These are phyloP conservation scores for Metellina segmentata DNA, from an alignment of 2,888 invertebrate genomes.

Conservation along the genomic window DNA sequence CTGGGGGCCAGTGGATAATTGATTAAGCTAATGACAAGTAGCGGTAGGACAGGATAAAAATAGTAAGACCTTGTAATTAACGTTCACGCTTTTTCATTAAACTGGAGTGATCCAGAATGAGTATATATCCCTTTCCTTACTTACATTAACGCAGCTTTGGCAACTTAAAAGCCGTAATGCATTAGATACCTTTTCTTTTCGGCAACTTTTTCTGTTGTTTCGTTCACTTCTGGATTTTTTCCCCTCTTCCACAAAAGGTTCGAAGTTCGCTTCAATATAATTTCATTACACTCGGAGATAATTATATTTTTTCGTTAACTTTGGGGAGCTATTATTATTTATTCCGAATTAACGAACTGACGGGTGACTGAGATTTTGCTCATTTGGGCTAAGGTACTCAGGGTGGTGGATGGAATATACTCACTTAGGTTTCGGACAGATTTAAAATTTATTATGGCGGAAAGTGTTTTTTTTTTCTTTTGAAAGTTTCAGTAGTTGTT, in stretches of 20 bases:
- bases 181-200: slow-evolving; percentile 30
- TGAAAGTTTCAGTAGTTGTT: too few relatives aligned
- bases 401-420: neutral
- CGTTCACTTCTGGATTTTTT: slow-evolving; percentile 29
- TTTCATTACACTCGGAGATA: slow-evolving; percentile 48
- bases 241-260: neutral
- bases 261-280: slow-evolving; percentile 14
- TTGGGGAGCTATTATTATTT: slow-evolving; percentile 30
- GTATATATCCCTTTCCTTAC: neutral
- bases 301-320: slow-evolving; percentile 33
- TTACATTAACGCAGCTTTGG: slow-evolving; percentile 35
- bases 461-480: too few relatives aligned
- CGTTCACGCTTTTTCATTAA: slow-evolving; percentile 66
- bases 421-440: neutral
- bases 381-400: neutral
- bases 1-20: slow-evolving; percentile 40
- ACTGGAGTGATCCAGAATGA: slow-evolving; percentile 18
- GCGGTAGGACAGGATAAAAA: slow-evolving; percentile 44
- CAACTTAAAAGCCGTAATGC: slow-evolving; percentile 51
- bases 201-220: neutral
- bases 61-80: slow-evolving; percentile 68
- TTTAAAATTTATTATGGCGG: neutral
- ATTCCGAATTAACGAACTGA: slow-evolving; percentile 20
- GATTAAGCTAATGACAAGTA: slow-evolving; percentile 69
- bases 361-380: neutral